phyloP scores from a whole-genome alignment of 2,888 invertebrate genomes.

The Didymodactylos carnosus region DNA sequence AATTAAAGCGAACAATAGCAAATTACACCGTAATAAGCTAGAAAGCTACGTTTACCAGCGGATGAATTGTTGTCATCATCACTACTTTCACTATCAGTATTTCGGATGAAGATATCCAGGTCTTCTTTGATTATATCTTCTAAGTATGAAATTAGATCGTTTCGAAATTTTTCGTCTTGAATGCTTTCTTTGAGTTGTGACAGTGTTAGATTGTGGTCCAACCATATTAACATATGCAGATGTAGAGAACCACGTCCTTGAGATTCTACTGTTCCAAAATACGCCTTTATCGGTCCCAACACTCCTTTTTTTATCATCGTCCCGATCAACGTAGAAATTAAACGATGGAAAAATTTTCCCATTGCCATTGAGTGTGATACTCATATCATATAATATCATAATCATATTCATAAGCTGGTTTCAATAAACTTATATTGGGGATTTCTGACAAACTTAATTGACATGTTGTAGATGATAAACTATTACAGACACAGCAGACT shows the following conservation, averaged over 20 bases:
- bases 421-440: no score
- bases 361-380: neutral
- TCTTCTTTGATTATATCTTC: neutral
- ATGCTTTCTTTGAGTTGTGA: neutral
- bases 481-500: no score
- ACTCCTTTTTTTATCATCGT: neutral
- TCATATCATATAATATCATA: no score
- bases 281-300: neutral
- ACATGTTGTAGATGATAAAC: no score
- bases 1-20: no score
- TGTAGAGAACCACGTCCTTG: neutral
- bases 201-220: neutral
- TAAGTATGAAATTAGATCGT: neutral
- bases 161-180: neutral
- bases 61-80: no score
- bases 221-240: neutral
- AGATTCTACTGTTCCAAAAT: neutral
- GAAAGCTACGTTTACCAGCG: no score
- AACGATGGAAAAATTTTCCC: neutral
- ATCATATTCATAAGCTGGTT: no score
- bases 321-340: neutral
- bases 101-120: neutral
- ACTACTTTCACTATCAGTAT: no score
- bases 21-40: no score
- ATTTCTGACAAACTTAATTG: no score